Conservation (phyloP, 2,888 invertebrate species). For the Octodonta nipae region DNA sequence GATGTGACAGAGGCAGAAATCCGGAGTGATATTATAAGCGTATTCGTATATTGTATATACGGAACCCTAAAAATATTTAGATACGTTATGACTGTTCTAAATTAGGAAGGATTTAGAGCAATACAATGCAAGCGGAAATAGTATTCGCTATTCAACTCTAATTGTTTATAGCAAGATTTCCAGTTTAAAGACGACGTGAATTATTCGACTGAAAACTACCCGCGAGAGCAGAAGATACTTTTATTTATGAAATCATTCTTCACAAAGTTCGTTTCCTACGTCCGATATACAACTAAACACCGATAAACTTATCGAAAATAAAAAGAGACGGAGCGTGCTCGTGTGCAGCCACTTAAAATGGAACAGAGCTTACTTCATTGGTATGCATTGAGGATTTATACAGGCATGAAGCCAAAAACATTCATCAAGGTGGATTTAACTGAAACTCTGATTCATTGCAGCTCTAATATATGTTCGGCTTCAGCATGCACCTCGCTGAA, state of each 20-base stretch:
- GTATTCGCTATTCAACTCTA: too few species aligned
- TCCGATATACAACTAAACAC: neutral
- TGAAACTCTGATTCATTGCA: conserved; percentile 40
- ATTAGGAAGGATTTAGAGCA: too few species aligned
- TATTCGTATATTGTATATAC: too few species aligned
- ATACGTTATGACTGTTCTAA: too few species aligned
- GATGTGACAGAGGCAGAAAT: too few species aligned
- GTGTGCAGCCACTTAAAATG: conserved; percentile 27
- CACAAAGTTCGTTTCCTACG: neutral
- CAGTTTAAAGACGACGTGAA: neutral
- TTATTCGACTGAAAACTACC: conserved; percentile 1
- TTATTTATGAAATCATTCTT: conserved; percentile 2
- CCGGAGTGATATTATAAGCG: too few species aligned
- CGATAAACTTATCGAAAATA: conserved; percentile 1
- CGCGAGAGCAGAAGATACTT: conserved; percentile 2
- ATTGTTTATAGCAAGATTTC: conserved; percentile 2
- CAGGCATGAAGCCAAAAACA: conserved; percentile 40
- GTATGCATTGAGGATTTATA: conserved; percentile 41
- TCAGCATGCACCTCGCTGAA: conserved; percentile 32
- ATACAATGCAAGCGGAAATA: too few species aligned
- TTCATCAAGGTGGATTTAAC: conserved; percentile 41
- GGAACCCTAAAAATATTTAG: too few species aligned
- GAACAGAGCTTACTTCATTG: conserved; percentile 36
- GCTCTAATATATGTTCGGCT: conserved; percentile 37
- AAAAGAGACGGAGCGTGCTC: conserved; percentile 1